Evolutionary conservation across 2,888 invertebrate genomes (phyloP), one percentile per base, ranked within the genome.

Genomic region (Gerosis bhagava): DNA sequence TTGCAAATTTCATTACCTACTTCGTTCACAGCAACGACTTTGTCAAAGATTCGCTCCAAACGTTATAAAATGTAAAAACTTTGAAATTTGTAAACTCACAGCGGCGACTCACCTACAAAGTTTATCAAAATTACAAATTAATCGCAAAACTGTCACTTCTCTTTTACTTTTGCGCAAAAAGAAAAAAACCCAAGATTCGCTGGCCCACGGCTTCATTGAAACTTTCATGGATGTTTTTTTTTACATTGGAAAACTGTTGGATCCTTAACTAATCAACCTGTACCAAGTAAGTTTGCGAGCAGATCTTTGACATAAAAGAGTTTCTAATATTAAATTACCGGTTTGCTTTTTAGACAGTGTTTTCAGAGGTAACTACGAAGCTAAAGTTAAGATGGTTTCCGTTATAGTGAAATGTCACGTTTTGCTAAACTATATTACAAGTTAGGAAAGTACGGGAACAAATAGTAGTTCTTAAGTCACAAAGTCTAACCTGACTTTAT

Each of bases 241-340:
- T 47, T 63, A n/a, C 62, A 62, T 59, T 51, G 55, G 45, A 47
- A 57, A 56, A 55, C 54, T 54, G 35, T 43, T 31, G 49, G 56
- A 59, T 60, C 53, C 54, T 50, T 48, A 57, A 62, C 66, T 66
- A 63, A 68, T 63, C 60, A 68, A 58, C 51, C 54, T 51, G 44
- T 52, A 51, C 12, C 44, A 58, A 62, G 55, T 61, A 56, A 54
- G 58, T 62, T 54, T 54, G 50, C 47, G 51, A 59, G 51, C 42
- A 44, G 53, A 43, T 50, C 53, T 39, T 60, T 60, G 56, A 63
- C 56, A 51, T 56, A 41, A 29, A 53, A 58, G 62, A 57, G 45
- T 65, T 51, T 41, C 52, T 63, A 55, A 57, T 46, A 43, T 62
- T 44, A 59, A 59, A 62, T 59, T 47, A 53, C 31, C 55, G 56